phyloP scores from a whole-genome alignment of 2,797 vertebrate genomes.

The Orientallactaga sibirica region DNA sequence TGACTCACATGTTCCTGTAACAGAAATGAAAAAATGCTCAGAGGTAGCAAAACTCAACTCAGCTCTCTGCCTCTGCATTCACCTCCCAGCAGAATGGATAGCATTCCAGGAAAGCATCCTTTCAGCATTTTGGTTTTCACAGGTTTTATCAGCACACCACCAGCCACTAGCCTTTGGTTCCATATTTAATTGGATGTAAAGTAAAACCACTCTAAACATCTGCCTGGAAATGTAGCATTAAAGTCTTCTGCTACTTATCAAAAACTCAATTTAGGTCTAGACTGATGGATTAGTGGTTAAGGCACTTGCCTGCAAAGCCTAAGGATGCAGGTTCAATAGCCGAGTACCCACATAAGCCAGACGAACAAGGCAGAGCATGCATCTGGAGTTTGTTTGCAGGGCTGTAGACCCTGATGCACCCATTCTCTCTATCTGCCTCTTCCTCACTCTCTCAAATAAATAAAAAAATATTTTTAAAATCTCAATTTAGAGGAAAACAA shows the following conservation, averaged over 20 bases:
- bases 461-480: too few relatives aligned
- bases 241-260: not conserved
- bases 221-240: not conserved
- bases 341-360: too few relatives aligned
- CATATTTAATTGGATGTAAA: not conserved
- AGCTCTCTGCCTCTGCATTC: not conserved
- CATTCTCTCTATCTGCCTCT: too few relatives aligned
- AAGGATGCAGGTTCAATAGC: too few relatives aligned
- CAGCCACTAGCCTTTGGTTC: not conserved
- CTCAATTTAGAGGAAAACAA: not conserved
- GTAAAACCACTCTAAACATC: not conserved
- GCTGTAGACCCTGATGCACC: too few relatives aligned
- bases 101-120: not conserved
- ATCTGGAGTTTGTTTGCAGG: too few relatives aligned
- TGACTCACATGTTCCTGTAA: conserved; percentile 25
- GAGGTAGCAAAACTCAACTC: not conserved
- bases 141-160: not conserved
- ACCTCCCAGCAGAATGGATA: not conserved
- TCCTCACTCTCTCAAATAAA: too few relatives aligned
- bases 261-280: not conserved
- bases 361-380: too few relatives aligned
- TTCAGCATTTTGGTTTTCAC: not conserved
- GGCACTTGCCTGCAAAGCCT: too few relatives aligned
- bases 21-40: conserved; percentile 45
- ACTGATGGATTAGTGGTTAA: not conserved